A percentile compares a stretch with the other conserved stretches of the same genome.
Conservation (phyloP, 1,140 invertebrate species). For the Hestina assimilis region DNA sequence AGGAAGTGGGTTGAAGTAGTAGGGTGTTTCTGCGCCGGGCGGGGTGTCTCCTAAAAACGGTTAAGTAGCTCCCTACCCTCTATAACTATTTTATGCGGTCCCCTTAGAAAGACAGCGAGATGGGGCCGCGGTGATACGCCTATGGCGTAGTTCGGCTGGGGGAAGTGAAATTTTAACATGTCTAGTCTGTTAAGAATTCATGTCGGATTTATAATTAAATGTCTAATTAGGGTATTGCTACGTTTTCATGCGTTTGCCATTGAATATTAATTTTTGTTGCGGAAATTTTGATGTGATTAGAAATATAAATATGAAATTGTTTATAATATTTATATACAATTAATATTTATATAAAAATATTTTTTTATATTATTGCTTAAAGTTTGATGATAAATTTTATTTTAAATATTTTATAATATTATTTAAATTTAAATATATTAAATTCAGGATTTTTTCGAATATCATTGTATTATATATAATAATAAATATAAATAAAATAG, state of each 20-base stretch:
- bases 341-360: no score
- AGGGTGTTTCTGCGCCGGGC: constrained; percentile 55
- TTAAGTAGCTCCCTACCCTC: constrained; percentile 75
- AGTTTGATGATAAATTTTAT: no score
- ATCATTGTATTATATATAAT: no score
- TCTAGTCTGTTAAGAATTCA: constrained; percentile 74
- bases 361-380: no score
- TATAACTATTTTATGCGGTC: constrained; percentile 78
- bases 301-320: neutral
- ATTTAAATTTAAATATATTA: no score
- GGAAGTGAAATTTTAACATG: constrained; percentile 74
- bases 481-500: no score
- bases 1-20: constrained; percentile 66
- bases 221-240: constrained; percentile 63
- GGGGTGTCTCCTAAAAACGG: constrained; percentile 77
- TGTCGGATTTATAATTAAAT: constrained; percentile 73
- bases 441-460: no score
- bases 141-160: constrained; percentile 52
- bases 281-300: neutral
- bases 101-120: constrained; percentile 76
- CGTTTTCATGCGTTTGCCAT: constrained; percentile 41
- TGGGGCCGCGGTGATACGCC: constrained; percentile 60
- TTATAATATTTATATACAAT: no score
- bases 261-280: constrained; percentile 21
- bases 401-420: no score